Conservation (phyloP, 2,888 invertebrate species). For the Leptinotarsa rubiginosa region DNA sequence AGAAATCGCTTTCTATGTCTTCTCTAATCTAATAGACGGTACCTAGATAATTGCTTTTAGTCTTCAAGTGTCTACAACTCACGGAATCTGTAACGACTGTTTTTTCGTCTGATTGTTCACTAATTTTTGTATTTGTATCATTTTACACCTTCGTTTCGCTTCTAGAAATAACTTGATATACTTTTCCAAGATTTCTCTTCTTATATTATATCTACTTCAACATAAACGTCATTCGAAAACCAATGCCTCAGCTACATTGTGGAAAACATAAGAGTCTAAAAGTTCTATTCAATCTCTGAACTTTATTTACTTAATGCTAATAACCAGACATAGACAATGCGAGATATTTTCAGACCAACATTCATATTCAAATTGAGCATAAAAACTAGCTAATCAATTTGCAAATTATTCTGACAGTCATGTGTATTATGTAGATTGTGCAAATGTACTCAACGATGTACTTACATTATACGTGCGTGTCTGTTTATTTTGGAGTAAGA, state of each 20-base stretch:
- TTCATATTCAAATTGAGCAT: constrained; percentile 24
- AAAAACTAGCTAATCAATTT: neutral
- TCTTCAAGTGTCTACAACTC: too few relatives aligned
- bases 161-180: too few relatives aligned
- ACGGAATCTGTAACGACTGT: too few relatives aligned
- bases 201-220: too few relatives aligned
- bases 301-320: neutral
- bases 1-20: too few relatives aligned
- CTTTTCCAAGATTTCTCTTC: too few relatives aligned
- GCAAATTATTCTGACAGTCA: constrained; percentile 15
- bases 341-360: constrained; percentile 7
- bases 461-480: constrained; percentile 21
- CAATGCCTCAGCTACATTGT: neutral
- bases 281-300: neutral
- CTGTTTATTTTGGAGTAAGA: constrained; percentile 28
- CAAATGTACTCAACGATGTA: constrained; percentile 17
- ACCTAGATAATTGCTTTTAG: too few relatives aligned
- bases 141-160: too few relatives aligned
- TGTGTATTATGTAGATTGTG: constrained; percentile 16
- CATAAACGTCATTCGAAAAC: too few relatives aligned
- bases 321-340: neutral
- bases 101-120: too few relatives aligned
- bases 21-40: too few relatives aligned
- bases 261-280: neutral
- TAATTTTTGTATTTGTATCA: too few relatives aligned